Evolutionary conservation across 1,140 invertebrate genomes (phyloP), one percentile per base, ranked within the genome.

Genomic region (Acromyrmex heyeri): DNA sequence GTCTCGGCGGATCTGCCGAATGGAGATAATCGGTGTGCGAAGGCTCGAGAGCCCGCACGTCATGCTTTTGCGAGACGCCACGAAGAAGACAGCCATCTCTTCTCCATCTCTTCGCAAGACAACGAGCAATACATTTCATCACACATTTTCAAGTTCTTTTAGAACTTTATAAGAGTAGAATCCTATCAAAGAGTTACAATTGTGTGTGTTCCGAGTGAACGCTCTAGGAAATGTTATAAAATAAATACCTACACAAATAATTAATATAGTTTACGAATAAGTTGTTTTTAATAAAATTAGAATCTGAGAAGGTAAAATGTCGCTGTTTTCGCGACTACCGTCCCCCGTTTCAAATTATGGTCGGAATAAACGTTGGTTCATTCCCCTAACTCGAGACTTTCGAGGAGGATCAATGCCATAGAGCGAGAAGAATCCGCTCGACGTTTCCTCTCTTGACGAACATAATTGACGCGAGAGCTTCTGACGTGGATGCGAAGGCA

Each of bases 21-120:
- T 91, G 89, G 76, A 93, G 94, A 94, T 94, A 94, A 94, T 94
- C 92, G 93, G 87, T 88, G 86, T 82, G 81, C 59, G 65, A 88
- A 69, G 79, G 18, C 85, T 85, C 88, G 72, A 73, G 64, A 89
- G 85, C 65, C 82, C 75, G 82, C 87, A 53, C 62, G 64, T 75
- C 82, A 24, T 18, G 69, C 75, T 78, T 88, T 79, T 57, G 12
- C 38, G 53, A 53, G 21, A 65, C 30, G 1, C n/a, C 12, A 55
- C 44, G 21, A 61, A 34, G 27, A 44, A 34, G 18, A n/a, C n/a
- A 61, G 27, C 50, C 21, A 3, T 44, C 38, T 44, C 8, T 67
- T 21, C n/a, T 59, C 24, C 16, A 6, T 10, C 6, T 53, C 24
- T 38, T 55, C 30, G 30, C 21, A 8, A 79, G 16, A 30, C 38